Percentiles rank a stretch among this genome's conserved stretches.
Evolutionary conservation across 2,888 invertebrate species (phyloP).

Genomic region (Idaea straminata): DNA sequence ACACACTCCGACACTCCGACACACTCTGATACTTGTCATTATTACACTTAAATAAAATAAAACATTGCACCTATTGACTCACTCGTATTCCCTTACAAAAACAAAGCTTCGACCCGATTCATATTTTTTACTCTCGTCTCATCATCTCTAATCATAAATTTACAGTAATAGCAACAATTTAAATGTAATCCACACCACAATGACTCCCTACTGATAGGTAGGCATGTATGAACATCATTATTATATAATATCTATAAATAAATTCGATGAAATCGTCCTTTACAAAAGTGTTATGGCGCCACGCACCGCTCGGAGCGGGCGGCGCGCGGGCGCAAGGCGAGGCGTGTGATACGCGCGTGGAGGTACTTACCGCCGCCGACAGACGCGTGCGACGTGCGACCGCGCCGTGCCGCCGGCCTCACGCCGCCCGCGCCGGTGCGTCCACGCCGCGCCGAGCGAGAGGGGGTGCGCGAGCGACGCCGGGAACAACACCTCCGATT

Average conservation of each 20-base stretch:
- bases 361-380: slow-evolving; percentile 14
- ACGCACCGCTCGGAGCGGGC: slow-evolving; percentile 47
- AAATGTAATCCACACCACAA: slow-evolving; percentile 74
- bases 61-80: slow-evolving; percentile 78
- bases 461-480: slow-evolving; percentile 45
- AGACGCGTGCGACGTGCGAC: slow-evolving; percentile 24
- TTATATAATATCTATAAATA: slow-evolving; percentile 78
- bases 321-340: slow-evolving; percentile 34
- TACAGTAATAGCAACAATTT: slow-evolving; percentile 77
- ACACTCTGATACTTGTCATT: slow-evolving; percentile 32
- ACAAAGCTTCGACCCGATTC: slow-evolving; percentile 74
- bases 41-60: slow-evolving; percentile 70
- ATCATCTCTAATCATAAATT: slow-evolving; percentile 68
- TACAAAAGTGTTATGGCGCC: slow-evolving; percentile 55
- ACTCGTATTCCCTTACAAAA: slow-evolving; percentile 68
- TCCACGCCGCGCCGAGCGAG: slow-evolving; percentile 37
- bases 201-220: slow-evolving; percentile 65
- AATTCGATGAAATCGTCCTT: slow-evolving; percentile 80
- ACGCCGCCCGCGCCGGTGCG: slow-evolving; percentile 28
- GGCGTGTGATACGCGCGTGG: slow-evolving; percentile 17
- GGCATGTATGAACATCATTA: slow-evolving; percentile 69
- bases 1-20: slow-evolving; percentile 38
- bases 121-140: slow-evolving; percentile 69
- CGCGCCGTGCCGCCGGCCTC: slow-evolving; percentile 20
- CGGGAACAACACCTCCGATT: slow-evolving; percentile 56